Percentiles rank a stretch among this genome's conserved stretches.
These are phyloP conservation scores for Ochlodes sylvanus DNA, from an alignment of 2,888 invertebrate genomes.

Conservation along the genomic window DNA sequence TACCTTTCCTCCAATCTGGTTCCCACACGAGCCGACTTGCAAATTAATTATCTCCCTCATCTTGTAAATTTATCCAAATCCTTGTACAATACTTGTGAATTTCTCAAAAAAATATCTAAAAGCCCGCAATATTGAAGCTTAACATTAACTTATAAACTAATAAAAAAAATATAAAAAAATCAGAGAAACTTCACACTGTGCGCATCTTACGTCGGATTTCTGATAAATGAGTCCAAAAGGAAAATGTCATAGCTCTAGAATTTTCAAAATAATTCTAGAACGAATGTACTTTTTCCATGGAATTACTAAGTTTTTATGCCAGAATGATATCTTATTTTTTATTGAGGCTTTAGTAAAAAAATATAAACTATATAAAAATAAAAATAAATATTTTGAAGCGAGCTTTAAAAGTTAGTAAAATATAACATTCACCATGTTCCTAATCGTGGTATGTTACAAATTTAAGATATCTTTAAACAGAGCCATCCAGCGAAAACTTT, in stretches of 20 bases:
- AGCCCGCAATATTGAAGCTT: conserved; percentile 65
- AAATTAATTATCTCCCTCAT: conserved; percentile 93
- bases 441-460: neutral
- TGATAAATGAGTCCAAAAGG: conserved; percentile 49
- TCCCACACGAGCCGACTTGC: conserved; percentile 91
- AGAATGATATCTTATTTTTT: neutral
- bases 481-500: conserved; percentile 40
- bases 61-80: conserved; percentile 61
- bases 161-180: conserved; percentile 64
- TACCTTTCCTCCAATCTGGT: conserved; percentile 84
- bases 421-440: neutral
- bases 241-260: conserved; percentile 23
- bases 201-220: conserved; percentile 72
- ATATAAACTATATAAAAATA: neutral
- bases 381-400: no score
- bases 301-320: conserved; percentile 11
- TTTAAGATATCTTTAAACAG: neutral
- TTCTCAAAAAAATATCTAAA: conserved; percentile 61
- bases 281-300: conserved; percentile 38
- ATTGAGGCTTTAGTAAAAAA: no score
- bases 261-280: conserved; percentile 63
- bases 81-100: conserved; percentile 67
- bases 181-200: conserved; percentile 62
- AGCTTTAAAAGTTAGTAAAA: no score
- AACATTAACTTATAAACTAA: conserved; percentile 78